Base-by-base conservation (phyloP, 2,888 invertebrate genomes). In the Ophion costatus region DNA sequence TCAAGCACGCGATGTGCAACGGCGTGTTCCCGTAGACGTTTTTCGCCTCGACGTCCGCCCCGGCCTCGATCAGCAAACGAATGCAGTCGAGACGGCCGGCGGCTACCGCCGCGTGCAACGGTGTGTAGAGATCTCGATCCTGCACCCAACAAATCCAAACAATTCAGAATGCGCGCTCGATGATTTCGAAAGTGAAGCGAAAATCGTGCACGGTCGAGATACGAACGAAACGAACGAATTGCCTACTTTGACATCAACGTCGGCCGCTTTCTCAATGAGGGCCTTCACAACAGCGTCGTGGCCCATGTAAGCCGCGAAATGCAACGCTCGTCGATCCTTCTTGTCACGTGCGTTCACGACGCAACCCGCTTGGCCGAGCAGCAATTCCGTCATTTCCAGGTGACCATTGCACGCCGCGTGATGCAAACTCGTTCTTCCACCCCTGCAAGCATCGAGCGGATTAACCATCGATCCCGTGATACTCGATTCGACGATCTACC, bases 381-480 rank as follows among this genome's bases (percentile, higher is more conserved):
- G 91, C 73, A 95, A 92, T 88, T 95, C 94, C 3, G 94, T 94
- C 94, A 96, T 95, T 93, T 95, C 95, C 81, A 94, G 91, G 87
- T 96, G 95, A 0, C 96, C 96, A 89, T 95, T 95, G 90, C 94
- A 95, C 14, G 95, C 95, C 7, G 96, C 96, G 91, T 96, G 96
- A 90, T 96, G 96, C 66, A 96, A 93, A 86, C 95, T 95, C 5
- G 96, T 96, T 64, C 95, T 93, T 2, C 96, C 96, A 14, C 94
- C 94, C 83, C 96, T 92, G 90, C 92, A 94, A 7, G 4, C 29
- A 59, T 11, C 56, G 14, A n/a, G 29, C 61, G 10, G 2, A 45
- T 45, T n/a, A 22, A 22, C 59, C 20, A 1, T 59, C 9, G 56
- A 56, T 56, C 14, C 5, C n/a, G 7, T 22, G 22, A 22, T 22